Conservation (phyloP, 2,888 invertebrate species). For the Lapara coniferarum region DNA sequence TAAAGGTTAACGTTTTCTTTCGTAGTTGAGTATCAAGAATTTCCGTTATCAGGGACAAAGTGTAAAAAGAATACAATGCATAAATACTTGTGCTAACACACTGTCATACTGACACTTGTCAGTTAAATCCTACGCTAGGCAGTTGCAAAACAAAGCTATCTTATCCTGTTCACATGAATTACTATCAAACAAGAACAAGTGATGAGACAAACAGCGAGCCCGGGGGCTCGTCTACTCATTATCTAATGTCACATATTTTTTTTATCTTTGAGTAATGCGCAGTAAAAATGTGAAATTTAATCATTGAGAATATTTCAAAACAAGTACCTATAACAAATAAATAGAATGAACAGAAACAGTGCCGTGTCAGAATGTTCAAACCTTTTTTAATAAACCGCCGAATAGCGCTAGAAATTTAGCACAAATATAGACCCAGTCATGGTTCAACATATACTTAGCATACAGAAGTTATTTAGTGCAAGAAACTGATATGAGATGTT, state of each 20-base stretch:
- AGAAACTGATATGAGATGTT: no score
- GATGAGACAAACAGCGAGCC: slow-evolving; percentile 48
- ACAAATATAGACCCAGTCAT: no score
- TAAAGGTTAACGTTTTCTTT: not conserved
- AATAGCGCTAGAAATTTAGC: no score
- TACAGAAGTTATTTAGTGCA: no score
- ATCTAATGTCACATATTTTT: slow-evolving; percentile 45
- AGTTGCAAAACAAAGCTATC: slow-evolving; percentile 48
- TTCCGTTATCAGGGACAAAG: not conserved
- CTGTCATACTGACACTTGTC: slow-evolving; percentile 29
- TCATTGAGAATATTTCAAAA: no score
- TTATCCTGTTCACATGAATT: slow-evolving; percentile 45
- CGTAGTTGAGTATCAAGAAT: not conserved
- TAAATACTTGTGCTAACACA: slow-evolving; percentile 31
- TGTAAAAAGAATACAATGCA: not conserved
- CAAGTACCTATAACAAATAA: no score
- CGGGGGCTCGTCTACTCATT: slow-evolving; percentile 57
- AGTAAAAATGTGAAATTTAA: slow-evolving; percentile 34
- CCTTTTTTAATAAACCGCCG: no score
- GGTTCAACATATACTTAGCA: no score
- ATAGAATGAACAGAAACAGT: no score
- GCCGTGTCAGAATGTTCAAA: no score
- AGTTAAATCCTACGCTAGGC: slow-evolving; percentile 32
- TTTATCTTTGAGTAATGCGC: slow-evolving; percentile 46
- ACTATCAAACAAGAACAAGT: slow-evolving; percentile 51